Base-by-base conservation (phyloP, 2,797 vertebrate genomes). In the Danio albolineatus region DNA sequence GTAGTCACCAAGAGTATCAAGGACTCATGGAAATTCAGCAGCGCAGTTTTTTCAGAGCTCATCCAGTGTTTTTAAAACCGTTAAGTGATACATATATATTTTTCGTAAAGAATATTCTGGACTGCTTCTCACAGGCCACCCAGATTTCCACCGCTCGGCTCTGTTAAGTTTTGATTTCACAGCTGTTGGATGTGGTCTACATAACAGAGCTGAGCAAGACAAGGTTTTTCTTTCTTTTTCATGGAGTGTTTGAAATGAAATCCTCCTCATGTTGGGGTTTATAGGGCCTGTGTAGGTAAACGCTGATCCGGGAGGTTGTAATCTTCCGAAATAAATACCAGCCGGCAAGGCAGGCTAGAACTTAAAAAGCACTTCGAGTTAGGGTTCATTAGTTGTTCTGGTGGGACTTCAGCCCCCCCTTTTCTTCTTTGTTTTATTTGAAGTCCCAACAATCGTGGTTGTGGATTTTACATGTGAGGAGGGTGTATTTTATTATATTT, bases 401-500 rank as follows among this genome's bases (percentile, higher is more conserved):
- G 71, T 76, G 76, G 73, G 69, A 82, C 59, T 86, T 79, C 62
- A n/a, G 46, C 28, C 44, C 10, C 62, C 3, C 28, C 28, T 49
- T 78, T 46, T 71, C 36, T 49, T 69, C 54, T 66, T 17, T 56
- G 76, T 48, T 75, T 85, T 82, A 65, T 75, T 83, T 83, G 48
- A 69, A 79, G 79, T 84, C 75, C 61, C 39, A 54, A 62, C 44
- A 82, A 86, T 82, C 46, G 76, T 82, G 84, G 85, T 72, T 86
- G 85, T 84, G 82, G 82, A 86, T 82, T 86, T 82, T 84, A 78
- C 77, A 80, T 69, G 62, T 64, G 59, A 85, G 76, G 64, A 85
- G 79, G 83, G 78, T 78, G 73, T 81, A 65, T 82, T 83, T 69
- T 81, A 70, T 78, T 70, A n/a, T 67, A 48, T 73, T 41, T 46